Evolutionary conservation across 2,797 vertebrate genomes (phyloP).

Genomic region (Amniataba percoides): DNA sequence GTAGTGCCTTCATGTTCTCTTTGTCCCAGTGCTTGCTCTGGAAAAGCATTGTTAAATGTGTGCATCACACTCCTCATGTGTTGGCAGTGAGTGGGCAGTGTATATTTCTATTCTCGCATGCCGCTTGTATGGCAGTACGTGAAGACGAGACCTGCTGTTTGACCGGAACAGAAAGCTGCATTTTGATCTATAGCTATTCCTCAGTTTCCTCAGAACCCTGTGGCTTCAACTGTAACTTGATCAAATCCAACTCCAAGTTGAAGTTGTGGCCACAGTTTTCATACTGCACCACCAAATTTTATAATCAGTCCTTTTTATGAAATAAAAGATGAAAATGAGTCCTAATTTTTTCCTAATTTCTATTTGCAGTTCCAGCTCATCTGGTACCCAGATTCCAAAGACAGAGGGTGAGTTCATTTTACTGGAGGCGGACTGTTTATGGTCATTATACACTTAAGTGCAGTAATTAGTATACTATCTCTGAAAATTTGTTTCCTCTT

Average conservation of each 20-base stretch:
- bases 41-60: conserved; percentile 14
- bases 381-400: conserved; percentile 80
- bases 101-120: conserved; percentile 68
- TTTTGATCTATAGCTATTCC: conserved; percentile 31
- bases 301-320: background rate
- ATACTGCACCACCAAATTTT: background rate
- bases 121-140: conserved; percentile 66
- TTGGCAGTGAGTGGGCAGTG: conserved; percentile 65
- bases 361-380: conserved; percentile 74
- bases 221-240: conserved; percentile 55
- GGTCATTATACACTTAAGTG: background rate
- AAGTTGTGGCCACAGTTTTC: conserved; percentile 68
- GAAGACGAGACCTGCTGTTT: conserved; percentile 46
- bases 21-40: conserved; percentile 21
- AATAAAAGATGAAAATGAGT: background rate
- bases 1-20: conserved; percentile 10
- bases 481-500: conserved; percentile 9
- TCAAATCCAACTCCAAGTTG: background rate
- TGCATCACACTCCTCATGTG: conserved; percentile 58
- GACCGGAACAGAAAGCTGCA: conserved; percentile 46
- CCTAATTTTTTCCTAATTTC: conserved; percentile 8
- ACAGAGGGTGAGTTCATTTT: conserved; percentile 79
- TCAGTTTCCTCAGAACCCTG: conserved; percentile 49
- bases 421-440: background rate
- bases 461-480: background rate